phyloP scores from a whole-genome alignment of 2,113 vertebrate genomes.

The Perca flavescens region DNA sequence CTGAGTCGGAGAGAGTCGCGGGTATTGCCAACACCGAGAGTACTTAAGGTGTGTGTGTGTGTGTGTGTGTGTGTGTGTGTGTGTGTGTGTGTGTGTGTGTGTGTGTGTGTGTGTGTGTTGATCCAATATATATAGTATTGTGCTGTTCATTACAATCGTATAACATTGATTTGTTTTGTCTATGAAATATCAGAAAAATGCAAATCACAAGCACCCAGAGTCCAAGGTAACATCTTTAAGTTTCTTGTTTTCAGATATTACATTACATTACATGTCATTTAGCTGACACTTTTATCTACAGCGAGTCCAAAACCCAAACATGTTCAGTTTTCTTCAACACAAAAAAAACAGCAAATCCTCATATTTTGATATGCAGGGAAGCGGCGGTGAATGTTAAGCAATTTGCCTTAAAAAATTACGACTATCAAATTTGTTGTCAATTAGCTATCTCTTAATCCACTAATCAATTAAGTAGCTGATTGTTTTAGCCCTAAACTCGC shows the following conservation, averaged over 20 bases:
- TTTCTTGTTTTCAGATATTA: not conserved
- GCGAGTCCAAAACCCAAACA: not conserved
- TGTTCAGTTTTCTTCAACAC: not conserved
- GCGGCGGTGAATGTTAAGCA: not conserved
- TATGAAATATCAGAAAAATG: not conserved
- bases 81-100: slow-evolving; percentile 39
- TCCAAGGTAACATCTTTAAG: not conserved
- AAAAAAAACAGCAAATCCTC: not conserved
- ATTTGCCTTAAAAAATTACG: not conserved
- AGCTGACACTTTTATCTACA: no score
- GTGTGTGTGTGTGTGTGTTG: slow-evolving; percentile 59
- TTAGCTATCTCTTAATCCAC: not conserved
- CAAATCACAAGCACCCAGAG: not conserved
- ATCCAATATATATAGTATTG: not conserved
- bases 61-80: slow-evolving; percentile 22
- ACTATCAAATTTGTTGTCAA: not conserved
- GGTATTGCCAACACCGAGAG: slow-evolving; percentile 78
- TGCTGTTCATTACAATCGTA: not conserved
- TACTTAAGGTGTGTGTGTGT: slow-evolving; percentile 85
- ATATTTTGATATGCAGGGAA: not conserved
- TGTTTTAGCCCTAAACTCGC: not conserved
- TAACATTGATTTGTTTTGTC: not conserved
- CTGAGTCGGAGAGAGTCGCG: slow-evolving; percentile 91
- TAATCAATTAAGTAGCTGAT: not conserved
- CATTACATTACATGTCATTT: no score